Evolutionary conservation across 2,888 invertebrate species (phyloP), one percentile per base, ranked within the genome.

Genomic region (Oscheius sp.): DNA sequence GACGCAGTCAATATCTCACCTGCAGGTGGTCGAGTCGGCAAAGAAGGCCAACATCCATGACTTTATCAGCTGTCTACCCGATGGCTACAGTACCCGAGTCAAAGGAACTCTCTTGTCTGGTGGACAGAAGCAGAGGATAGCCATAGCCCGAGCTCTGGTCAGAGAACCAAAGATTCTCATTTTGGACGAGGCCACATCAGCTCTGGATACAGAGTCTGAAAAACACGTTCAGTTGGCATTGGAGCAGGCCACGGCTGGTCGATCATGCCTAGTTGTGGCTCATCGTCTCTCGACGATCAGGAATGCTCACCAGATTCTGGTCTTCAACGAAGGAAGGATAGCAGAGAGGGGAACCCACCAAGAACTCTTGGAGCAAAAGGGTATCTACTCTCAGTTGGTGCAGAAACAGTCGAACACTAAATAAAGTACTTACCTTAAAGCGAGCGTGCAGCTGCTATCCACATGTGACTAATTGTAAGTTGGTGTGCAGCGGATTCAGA

Each of bases 301-400:
- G 79, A 91, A 90, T 70, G 84, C 87, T 32, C 79, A 86, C 72
- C 73, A 75, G 42, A 87, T 87, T 57, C 79, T 84, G 57, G 87
- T 87, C 7, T 79, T 87, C 42, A 81, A 80, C 42, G 73, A 84
- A 21, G 87, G 87, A 58, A 42, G 87, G 32, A 77, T 90, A 89
- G 74, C 92, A 93, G 66, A 93, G 92, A 2, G 94, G 94, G 89
- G 94, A 74, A 93, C 92, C 0, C 94, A 94, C 89, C 85, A 90
- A 0, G 92, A 94, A 83, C 92, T 94, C 1, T 89, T 94, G 74
- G 90, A 91, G 35, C 90, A 90, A 10, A 92, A 92, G 73, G 94
- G 94, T 55, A 91, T 93, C 1, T 94, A 94, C 88, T 93, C 93
- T 80, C 90, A 91, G 57, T 89, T 93, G 33, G 83, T 82, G 7